Evolutionary conservation across 2,113 vertebrate genomes (phyloP).

Genomic region (Clupea harengus): DNA sequence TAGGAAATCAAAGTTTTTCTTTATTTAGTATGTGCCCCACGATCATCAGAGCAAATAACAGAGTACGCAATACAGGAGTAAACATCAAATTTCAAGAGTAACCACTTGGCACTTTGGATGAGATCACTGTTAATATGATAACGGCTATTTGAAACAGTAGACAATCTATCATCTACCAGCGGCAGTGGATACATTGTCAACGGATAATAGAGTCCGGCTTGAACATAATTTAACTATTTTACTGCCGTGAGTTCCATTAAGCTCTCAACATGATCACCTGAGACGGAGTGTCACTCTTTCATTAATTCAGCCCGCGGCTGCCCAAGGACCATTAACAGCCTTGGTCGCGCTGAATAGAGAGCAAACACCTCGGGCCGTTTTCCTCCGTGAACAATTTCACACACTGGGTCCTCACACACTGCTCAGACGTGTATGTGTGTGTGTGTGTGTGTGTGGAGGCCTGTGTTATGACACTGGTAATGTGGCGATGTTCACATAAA

Average conservation of each 20-base stretch:
- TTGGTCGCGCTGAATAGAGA: background rate
- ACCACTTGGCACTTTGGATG: background rate
- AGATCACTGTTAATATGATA: background rate
- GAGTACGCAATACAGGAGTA: background rate
- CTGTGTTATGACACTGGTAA: background rate
- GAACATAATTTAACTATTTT: background rate
- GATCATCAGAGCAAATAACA: background rate
- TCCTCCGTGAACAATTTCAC: background rate
- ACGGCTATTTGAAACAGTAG: background rate
- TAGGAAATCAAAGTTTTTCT: background rate
- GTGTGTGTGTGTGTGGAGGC: background rate
- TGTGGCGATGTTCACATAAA: background rate
- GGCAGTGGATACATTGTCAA: background rate
- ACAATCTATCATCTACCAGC: background rate
- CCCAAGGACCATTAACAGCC: background rate
- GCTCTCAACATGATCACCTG: background rate
- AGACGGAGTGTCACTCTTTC: background rate
- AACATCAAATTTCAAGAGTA: background rate
- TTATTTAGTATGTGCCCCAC: background rate
- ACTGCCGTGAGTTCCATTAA: background rate
- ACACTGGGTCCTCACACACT: background rate
- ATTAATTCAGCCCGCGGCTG: background rate
- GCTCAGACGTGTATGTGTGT: background rate
- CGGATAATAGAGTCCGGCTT: background rate
- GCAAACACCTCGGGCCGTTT: background rate